Evolutionary conservation across 1,140 invertebrate genomes (phyloP).

Genomic region (Macrostomum lignano): DNA sequence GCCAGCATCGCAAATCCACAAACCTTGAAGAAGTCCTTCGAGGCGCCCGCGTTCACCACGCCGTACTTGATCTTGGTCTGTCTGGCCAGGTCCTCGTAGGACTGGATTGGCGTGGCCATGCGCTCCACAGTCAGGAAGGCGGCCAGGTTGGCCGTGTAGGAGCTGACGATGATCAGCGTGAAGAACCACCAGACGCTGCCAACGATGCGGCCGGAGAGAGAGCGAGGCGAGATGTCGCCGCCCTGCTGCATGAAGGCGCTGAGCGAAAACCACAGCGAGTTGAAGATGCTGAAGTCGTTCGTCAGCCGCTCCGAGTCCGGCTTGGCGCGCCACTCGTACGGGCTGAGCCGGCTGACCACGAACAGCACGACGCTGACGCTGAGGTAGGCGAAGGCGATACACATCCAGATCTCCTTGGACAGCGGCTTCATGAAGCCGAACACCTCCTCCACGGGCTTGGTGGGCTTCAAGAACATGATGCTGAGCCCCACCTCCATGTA

Average conservation of each 20-base stretch:
- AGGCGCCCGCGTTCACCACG: slow-evolving; percentile 8
- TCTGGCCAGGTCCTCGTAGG: slow-evolving; percentile 18
- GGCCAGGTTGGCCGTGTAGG: slow-evolving; percentile 28
- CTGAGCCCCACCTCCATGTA: slow-evolving; percentile 86
- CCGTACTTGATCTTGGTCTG: slow-evolving; percentile 15
- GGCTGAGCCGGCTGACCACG: slow-evolving; percentile 66
- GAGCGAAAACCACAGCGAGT: slow-evolving; percentile 53
- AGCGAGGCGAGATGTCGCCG: slow-evolving; percentile 64
- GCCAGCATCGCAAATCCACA: no score
- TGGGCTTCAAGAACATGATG: slow-evolving; percentile 83
- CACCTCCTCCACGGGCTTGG: slow-evolving; percentile 62
- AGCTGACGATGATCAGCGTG: slow-evolving; percentile 24
- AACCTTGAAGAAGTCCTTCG: slow-evolving; percentile 9
- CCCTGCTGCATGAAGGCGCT: slow-evolving; percentile 94
- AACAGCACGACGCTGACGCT: slow-evolving; percentile 81
- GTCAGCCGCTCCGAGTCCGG: no score
- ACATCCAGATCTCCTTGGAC: slow-evolving; percentile 85
- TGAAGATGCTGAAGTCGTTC: slow-evolving; percentile 56
- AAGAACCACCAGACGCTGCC: slow-evolving; percentile 25
- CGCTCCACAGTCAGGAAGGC: slow-evolving; percentile 25
- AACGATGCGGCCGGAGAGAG: slow-evolving; percentile 10
- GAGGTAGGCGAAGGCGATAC: slow-evolving; percentile 76
- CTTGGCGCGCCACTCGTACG: slow-evolving; percentile 69
- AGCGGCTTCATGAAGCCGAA: slow-evolving; percentile 89
- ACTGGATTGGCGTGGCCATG: slow-evolving; percentile 20